These are phyloP conservation scores for Jacana jacana DNA, from an alignment of 2,113 vertebrate genomes.

Conservation along the genomic window DNA sequence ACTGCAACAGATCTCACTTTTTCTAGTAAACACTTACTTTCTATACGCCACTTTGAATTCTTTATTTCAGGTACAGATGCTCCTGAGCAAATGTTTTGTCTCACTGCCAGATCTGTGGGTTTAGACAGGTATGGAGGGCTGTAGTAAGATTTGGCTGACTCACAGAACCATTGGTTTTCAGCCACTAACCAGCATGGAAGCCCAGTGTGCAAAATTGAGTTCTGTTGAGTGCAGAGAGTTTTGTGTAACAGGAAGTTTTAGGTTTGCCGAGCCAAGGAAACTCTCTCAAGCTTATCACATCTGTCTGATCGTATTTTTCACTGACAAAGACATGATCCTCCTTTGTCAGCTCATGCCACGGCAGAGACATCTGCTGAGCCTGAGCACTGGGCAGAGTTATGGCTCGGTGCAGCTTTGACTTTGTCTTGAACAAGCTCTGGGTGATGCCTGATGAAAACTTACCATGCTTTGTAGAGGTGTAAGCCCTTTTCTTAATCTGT, in stretches of 20 bases:
- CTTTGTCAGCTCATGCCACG: neutral
- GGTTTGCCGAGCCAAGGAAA: neutral
- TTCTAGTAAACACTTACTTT: neutral
- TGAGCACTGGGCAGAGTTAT: neutral
- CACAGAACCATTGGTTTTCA: neutral
- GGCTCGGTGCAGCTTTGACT: neutral
- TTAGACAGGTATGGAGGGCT: neutral
- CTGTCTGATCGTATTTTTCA: neutral
- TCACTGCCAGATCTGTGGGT: slow-evolving; percentile 9
- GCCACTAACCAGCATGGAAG: neutral
- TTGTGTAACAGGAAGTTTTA: neutral
- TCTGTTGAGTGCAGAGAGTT: neutral
- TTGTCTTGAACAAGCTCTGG: neutral
- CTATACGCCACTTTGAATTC: neutral
- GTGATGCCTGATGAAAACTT: neutral
- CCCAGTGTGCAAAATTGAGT: neutral
- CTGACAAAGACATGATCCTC: neutral
- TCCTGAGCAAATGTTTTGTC: neutral
- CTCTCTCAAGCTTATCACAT: slow-evolving; percentile 20
- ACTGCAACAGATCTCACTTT: neutral
- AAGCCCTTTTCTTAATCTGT: neutral
- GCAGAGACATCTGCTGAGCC: neutral
- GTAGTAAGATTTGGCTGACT: neutral
- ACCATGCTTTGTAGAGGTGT: neutral
- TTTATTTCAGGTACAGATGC: neutral